phyloP scores from a whole-genome alignment of 2,113 vertebrate genomes.

The Ondatra zibethicus region DNA sequence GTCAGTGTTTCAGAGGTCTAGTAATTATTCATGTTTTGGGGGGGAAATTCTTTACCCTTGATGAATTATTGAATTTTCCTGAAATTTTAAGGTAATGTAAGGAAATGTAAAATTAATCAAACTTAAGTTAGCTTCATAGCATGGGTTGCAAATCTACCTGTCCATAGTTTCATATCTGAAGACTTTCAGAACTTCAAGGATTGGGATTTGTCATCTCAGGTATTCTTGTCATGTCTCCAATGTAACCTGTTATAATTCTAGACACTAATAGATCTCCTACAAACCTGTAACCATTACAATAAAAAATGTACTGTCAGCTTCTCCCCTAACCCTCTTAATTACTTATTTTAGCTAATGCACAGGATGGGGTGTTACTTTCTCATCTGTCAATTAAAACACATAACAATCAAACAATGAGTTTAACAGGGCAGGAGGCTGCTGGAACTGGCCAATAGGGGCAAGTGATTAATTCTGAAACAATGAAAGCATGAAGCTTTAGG shows the following conservation, averaged over 20 bases:
- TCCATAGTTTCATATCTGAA: background rate
- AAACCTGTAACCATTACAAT: background rate
- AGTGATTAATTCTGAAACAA: conserved; percentile 80
- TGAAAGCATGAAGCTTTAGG: conserved; percentile 56
- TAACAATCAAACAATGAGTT: conserved; percentile 51
- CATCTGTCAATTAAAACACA: conserved; percentile 54
- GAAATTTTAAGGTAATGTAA: conserved; percentile 13
- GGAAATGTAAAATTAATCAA: conserved; percentile 46
- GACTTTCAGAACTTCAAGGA: background rate
- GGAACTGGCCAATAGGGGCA: conserved; percentile 57
- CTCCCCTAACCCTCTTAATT: conserved; percentile 25
- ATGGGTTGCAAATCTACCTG: background rate
- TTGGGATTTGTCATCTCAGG: background rate
- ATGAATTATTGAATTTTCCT: background rate
- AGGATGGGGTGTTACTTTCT: conserved; percentile 19
- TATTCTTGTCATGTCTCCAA: conserved; percentile 32
- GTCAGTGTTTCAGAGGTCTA: background rate
- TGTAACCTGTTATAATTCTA: background rate
- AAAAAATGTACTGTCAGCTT: background rate
- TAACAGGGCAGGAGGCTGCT: conserved; percentile 46
- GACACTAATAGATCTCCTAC: conserved; percentile 34
- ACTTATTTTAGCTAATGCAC: conserved; percentile 53
- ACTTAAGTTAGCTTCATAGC: background rate
- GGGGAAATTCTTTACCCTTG: background rate
- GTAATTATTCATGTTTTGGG: background rate